These are phyloP conservation scores for Resseliella maxima DNA, from an alignment of 2,888 invertebrate genomes.

Conservation along the genomic window DNA sequence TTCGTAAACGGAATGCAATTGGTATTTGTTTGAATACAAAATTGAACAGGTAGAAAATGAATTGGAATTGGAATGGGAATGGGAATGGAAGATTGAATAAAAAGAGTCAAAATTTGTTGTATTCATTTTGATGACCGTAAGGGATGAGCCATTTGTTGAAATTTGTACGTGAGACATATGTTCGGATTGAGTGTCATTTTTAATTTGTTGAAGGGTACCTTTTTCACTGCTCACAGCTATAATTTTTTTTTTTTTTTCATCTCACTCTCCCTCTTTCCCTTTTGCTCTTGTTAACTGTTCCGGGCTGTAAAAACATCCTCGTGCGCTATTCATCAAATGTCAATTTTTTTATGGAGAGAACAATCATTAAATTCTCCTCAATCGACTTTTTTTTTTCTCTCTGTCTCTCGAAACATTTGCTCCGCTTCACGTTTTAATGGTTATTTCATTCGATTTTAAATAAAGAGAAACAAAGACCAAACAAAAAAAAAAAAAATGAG, in stretches of 20 bases:
- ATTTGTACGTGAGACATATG: slow-evolving; percentile 31
- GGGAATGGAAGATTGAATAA: no score
- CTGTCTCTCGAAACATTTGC: neutral
- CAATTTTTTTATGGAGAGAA: slow-evolving; percentile 17
- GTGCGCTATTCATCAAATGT: slow-evolving; percentile 51
- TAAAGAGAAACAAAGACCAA: neutral
- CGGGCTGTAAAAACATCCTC: neutral
- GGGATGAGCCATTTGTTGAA: neutral
- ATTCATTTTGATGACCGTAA: neutral
- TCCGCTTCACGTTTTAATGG: slow-evolving; percentile 4
- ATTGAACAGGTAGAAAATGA: neutral
- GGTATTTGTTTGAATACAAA: neutral
- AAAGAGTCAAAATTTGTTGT: neutral
- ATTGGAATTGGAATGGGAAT: neutral
- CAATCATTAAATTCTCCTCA: slow-evolving; percentile 32
- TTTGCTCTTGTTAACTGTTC: neutral
- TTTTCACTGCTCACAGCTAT: slow-evolving; percentile 39
- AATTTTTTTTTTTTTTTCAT: neutral
- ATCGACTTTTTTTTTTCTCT: neutral
- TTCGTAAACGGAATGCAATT: slow-evolving; percentile 22
- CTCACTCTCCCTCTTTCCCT: neutral
- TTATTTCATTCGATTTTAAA: slow-evolving; percentile 2
- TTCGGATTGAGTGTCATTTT: slow-evolving; percentile 5
- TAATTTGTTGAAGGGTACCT: slow-evolving; percentile 22
- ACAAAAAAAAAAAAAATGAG: neutral